These are phyloP conservation scores for Camponotus pennsylvanicus DNA, from an alignment of 1,140 invertebrate species.

Conservation along the genomic window DNA sequence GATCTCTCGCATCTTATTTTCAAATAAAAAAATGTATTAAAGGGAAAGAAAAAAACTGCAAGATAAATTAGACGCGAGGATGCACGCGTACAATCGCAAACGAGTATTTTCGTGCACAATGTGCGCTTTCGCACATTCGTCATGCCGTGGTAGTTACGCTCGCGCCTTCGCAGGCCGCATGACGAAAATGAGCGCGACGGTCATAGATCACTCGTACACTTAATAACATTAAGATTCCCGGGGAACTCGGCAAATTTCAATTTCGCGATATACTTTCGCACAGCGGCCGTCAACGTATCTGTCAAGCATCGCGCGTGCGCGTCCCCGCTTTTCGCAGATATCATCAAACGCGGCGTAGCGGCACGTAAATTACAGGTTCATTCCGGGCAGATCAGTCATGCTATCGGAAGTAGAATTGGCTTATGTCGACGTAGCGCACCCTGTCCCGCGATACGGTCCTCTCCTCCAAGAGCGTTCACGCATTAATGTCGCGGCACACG, in stretches of 20 bases:
- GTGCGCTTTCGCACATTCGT: conserved; percentile 17
- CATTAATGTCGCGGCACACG: conserved; percentile 73
- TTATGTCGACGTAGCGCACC: neutral
- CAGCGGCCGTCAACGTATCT: neutral
- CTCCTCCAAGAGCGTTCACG: conserved; percentile 61
- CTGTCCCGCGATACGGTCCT: conserved; percentile 23
- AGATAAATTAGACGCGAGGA: conserved; percentile 2
- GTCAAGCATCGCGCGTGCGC: conserved; percentile 15
- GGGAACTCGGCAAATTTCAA: conserved; percentile 66
- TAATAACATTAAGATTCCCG: conserved; percentile 40
- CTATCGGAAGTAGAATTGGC: conserved; percentile 63
- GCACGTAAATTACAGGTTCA: conserved; percentile 62
- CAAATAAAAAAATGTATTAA: neutral
- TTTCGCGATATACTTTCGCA: conserved; percentile 49
- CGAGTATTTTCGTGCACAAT: conserved; percentile 33
- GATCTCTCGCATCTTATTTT: neutral
- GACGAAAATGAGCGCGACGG: conserved; percentile 39
- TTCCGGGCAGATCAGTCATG: conserved; percentile 38
- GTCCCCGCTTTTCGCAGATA: conserved; percentile 65
- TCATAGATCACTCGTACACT: conserved; percentile 34
- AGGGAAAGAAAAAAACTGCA: neutral
- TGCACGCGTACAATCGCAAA: neutral
- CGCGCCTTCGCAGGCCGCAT: conserved; percentile 12
- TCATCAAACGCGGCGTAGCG: conserved; percentile 46
- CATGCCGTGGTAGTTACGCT: neutral